Evolutionary conservation across 2,797 vertebrate species (phyloP).

Genomic region (Sorex maritimensis): DNA sequence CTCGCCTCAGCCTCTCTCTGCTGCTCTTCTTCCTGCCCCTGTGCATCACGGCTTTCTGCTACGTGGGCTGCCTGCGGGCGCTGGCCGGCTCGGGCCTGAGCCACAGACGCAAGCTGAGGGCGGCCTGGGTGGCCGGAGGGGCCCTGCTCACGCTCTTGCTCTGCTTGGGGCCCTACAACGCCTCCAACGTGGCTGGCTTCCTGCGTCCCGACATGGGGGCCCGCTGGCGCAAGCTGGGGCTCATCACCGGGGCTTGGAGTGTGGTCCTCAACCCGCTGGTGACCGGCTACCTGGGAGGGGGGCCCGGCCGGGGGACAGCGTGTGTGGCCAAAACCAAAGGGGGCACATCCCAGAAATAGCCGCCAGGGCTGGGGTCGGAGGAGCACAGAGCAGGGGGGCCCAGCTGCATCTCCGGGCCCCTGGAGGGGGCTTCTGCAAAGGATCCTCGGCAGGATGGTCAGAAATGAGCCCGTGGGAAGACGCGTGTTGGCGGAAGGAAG

Average conservation of each 20-base stretch:
- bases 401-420: background rate
- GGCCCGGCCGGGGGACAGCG: background rate
- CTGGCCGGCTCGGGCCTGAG: constrained; percentile 92
- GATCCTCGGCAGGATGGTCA: background rate
- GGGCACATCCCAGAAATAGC: constrained; percentile 69
- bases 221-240: constrained; percentile 91
- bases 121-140: constrained; percentile 92
- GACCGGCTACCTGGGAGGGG: constrained; percentile 78
- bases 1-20: constrained; percentile 94
- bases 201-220: constrained; percentile 75
- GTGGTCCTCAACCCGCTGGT: constrained; percentile 95
- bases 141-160: constrained; percentile 93
- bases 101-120: constrained; percentile 91
- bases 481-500: background rate
- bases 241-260: constrained; percentile 94
- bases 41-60: constrained; percentile 92
- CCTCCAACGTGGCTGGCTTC: constrained; percentile 93
- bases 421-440: background rate
- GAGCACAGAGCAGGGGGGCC: background rate
- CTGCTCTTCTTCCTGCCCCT: constrained; percentile 93
- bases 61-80: constrained; percentile 92
- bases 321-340: constrained; percentile 41
- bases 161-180: constrained; percentile 95
- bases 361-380: background rate
- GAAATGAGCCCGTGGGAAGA: background rate